Base-by-base conservation (phyloP, 2,888 invertebrate genomes). In the Standfussiana lucernea region DNA sequence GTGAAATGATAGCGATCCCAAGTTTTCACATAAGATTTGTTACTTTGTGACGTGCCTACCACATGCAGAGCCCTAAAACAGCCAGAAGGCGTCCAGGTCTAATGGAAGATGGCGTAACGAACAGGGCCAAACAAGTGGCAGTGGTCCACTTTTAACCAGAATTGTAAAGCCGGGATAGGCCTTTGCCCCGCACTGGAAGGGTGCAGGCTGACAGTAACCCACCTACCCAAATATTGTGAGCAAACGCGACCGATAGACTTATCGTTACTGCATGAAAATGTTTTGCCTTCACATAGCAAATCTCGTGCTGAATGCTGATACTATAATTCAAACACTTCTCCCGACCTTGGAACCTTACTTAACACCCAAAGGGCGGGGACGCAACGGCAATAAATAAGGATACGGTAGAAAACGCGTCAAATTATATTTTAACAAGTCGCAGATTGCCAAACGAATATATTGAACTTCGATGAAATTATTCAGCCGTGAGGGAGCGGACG, bases 391-490 rank as follows among this genome's bases (percentile, higher is more conserved):
- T 79, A 67, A 79, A 80, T 73, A 80, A 73, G 24, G 47, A 68
- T 11, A 47, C 53, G 40, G 32, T 24, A 56, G 32, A 65, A 80
- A 69, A 53, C 61, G 56, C 73, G 62, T 53, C 81, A 73, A 73
- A 81, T 79, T 53, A 62, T 65, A 64, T 62, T 75, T 15, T 53
- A 74, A 59, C 61, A 71, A 72, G 37, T 56, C 18, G 32, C 45
- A 75, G 40, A 35, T 62, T 45, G 24, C 32, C 32, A 8, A 45
- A 68, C 35, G 10, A 45, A 69, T 45, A 50, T 21, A 64, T 45
- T n/a, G 61, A 69, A 24, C 24, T 69, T 67, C 2, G n/a, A 66
- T n/a, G 24, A 56, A 73, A 81, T 81, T 73, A 73, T 67, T 84
- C 56, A 73, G 67, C 47, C n/a, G 10, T 11, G 15, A 13, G 59